Evolutionary conservation across 2,797 vertebrate species (phyloP).

Genomic region (Falco concolor): DNA sequence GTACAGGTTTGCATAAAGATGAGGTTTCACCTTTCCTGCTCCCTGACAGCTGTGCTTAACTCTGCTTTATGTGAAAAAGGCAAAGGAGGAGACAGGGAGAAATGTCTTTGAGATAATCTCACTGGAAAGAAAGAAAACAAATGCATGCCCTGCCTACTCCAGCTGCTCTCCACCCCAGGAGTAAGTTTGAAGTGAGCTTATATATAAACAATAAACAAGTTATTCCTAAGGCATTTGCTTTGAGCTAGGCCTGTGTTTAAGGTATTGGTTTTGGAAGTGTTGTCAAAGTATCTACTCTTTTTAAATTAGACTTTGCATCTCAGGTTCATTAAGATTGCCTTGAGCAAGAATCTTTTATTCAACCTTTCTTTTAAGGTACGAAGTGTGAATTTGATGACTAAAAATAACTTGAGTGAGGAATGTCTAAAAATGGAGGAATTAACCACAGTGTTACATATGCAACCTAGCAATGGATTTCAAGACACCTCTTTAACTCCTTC

Average conservation of each 20-base stretch:
- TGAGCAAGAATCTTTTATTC: conserved; percentile 25
- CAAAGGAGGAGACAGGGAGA: conserved; percentile 12
- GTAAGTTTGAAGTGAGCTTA: conserved; percentile 53
- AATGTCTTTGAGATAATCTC: conserved; percentile 20
- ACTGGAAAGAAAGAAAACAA: conserved; percentile 46
- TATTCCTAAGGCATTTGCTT: conserved; percentile 42
- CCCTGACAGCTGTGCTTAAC: not conserved
- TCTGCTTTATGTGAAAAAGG: not conserved
- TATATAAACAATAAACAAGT: conserved; percentile 59
- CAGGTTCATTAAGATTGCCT: conserved; percentile 44
- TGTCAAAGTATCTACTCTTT: conserved; percentile 15
- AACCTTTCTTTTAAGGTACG: conserved; percentile 27
- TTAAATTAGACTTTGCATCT: conserved; percentile 23
- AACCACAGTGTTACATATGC: conserved; percentile 7
- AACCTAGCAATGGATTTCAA: conserved; percentile 7
- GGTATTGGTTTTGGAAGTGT: conserved; percentile 11
- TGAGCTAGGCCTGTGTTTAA: conserved; percentile 10
- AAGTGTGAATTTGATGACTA: not conserved
- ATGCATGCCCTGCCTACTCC: not conserved
- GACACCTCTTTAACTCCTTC: not conserved
- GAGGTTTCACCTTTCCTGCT: conserved; percentile 7
- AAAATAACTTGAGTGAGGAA: conserved; percentile 40
- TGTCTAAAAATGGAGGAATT: conserved; percentile 42
- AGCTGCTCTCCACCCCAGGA: conserved; percentile 36
- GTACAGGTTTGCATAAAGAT: not conserved